These are phyloP conservation scores for Semicossyphus pulcher DNA, from an alignment of 2,113 vertebrate genomes.

Conservation along the genomic window DNA sequence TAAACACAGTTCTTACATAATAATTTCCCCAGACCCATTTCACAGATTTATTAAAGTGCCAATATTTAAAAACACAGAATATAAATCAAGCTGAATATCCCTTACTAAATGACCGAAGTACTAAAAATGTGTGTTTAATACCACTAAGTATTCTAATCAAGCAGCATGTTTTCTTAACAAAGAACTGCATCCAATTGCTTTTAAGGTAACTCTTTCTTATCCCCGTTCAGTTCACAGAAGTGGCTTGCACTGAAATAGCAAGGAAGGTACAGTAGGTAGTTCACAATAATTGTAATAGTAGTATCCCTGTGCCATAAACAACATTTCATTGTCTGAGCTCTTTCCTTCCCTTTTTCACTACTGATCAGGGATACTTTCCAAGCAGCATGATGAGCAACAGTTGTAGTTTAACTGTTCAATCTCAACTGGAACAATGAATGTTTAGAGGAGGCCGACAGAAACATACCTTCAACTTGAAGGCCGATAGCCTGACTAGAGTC, in stretches of 20 bases:
- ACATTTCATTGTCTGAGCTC: slow-evolving; percentile 9
- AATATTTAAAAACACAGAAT: slow-evolving; percentile 6
- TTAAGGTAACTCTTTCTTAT: neutral
- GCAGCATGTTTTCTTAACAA: slow-evolving; percentile 25
- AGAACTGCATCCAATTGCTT: slow-evolving; percentile 11
- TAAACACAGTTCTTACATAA: slow-evolving; percentile 44
- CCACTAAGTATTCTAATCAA: slow-evolving; percentile 40
- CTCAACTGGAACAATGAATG: no score
- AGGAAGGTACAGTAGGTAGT: neutral
- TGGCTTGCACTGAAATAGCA: slow-evolving; percentile 9
- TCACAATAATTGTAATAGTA: slow-evolving; percentile 36
- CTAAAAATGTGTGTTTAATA: slow-evolving; percentile 4
- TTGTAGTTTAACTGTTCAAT: neutral
- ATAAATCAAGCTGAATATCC: slow-evolving; percentile 21
- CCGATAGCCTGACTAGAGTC: fast-evolving
- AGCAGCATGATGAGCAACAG: neutral
- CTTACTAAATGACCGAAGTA: slow-evolving; percentile 13
- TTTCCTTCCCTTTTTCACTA: slow-evolving; percentile 40
- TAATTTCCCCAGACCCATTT: slow-evolving; percentile 7
- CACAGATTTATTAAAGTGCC: slow-evolving; percentile 59
- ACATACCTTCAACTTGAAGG: neutral
- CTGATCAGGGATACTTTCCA: neutral
- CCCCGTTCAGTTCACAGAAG: slow-evolving; percentile 9
- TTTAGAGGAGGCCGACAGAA: neutral
- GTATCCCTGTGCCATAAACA: slow-evolving; percentile 21